These are phyloP conservation scores for Tipula lateralis DNA, from an alignment of 2,888 invertebrate species.

Conservation along the genomic window DNA sequence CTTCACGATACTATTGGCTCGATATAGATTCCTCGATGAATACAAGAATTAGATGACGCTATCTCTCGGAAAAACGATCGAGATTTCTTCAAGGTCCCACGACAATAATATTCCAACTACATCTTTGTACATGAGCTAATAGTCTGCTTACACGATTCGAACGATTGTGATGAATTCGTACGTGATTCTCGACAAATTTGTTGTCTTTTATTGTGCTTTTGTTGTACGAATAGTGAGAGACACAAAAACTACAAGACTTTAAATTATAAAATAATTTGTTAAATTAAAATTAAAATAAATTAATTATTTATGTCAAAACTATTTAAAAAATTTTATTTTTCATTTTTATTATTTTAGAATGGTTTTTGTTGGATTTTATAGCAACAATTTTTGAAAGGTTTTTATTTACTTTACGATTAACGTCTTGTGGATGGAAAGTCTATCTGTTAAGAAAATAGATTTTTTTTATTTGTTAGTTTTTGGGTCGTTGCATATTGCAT, in stretches of 20 bases:
- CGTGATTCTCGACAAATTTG: neutral
- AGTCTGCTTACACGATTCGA: too few species aligned
- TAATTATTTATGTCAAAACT: slow-evolving; percentile 3
- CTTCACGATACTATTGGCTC: too few species aligned
- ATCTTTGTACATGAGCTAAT: too few species aligned
- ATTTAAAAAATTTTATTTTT: neutral
- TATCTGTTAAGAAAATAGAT: neutral
- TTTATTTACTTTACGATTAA: neutral
- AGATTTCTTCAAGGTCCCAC: too few species aligned
- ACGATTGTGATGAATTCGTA: neutral
- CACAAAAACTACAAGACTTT: neutral
- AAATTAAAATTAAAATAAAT: neutral
- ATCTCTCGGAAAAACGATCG: too few species aligned
- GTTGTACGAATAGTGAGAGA: neutral
- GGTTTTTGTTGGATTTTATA: neutral
- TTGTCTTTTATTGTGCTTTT: neutral
- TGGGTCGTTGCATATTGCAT: neutral
- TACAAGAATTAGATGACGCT: too few species aligned
- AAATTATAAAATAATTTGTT: neutral
- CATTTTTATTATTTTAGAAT: neutral
- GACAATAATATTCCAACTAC: too few species aligned
- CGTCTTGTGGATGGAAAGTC: neutral
- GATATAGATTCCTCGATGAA: too few species aligned
- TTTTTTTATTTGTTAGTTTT: neutral
- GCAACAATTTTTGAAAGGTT: neutral